phyloP scores from a whole-genome alignment of 2,113 vertebrate species.

The Archilochus colubris region DNA sequence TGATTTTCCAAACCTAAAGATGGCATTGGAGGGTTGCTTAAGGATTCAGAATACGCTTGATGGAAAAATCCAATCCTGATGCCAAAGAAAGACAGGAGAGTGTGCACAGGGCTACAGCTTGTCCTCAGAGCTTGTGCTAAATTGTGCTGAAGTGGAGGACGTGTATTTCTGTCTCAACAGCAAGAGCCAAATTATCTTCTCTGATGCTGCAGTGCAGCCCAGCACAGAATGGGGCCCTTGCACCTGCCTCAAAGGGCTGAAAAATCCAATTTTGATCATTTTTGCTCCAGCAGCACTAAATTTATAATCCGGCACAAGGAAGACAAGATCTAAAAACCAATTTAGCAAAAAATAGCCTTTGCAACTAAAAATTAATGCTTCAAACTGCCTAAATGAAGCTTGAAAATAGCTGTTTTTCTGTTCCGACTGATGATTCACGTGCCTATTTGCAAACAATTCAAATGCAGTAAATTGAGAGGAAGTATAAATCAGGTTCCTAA shows the following conservation, averaged over 20 bases:
- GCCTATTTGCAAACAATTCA: constrained; percentile 67
- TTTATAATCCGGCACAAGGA: constrained; percentile 43
- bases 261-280: constrained; percentile 33
- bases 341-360: constrained; percentile 66
- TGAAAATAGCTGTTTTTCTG: constrained; percentile 40
- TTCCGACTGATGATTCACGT: constrained; percentile 40
- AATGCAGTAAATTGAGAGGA: constrained; percentile 62
- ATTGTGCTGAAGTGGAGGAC: background rate
- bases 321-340: constrained; percentile 67
- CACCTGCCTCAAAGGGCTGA: constrained; percentile 21
- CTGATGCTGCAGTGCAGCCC: background rate
- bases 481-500: constrained; percentile 63
- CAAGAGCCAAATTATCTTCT: background rate
- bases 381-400: constrained; percentile 48
- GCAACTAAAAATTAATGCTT: constrained; percentile 69
- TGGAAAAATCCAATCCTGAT: background rate
- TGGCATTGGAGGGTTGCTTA: constrained; percentile 3
- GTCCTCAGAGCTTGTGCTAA: background rate
- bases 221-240: background rate
- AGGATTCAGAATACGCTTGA: background rate
- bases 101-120: background rate
- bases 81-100: background rate
- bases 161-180: background rate
- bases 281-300: constrained; percentile 46
- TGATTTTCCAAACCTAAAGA: background rate